Evolutionary conservation across 2,888 invertebrate species (phyloP), one percentile per base, ranked within the genome.

Genomic region (Drosophila nigritarsus): DNA sequence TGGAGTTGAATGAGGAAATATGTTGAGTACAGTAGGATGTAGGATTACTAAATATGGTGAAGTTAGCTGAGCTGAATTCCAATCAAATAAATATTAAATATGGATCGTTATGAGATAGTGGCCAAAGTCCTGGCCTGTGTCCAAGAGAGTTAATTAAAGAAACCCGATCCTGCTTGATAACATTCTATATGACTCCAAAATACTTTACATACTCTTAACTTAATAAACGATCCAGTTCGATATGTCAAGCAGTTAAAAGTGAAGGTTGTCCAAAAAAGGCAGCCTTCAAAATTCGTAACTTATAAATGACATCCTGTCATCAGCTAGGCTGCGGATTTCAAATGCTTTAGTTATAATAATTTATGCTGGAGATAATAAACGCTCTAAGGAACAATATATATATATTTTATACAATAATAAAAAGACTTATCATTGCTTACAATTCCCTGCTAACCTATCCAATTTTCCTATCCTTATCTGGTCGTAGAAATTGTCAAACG

Each of bases 401-500:
- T 30, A 30, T 30, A 9, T 9, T 30, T 30, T 0, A 30, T 8
- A 7, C 8, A 30, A 30, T 30, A 0, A 3, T 1, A n/a, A 40
- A 40, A 40, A 3, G 0, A n/a, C n/a, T n/a, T 40, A 1, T 13
- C 13, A 13, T 20, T 20, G 40, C 1, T 20, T 20, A 0, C 3
- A 20, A 6, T 45, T 45, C 20, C 1, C 7, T 45, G 1, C 7
- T 8, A 15, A 24, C 0, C 3, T 1, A 7, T 15, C 1, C 9
- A 9, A 9, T 40, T 7, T 45, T 7, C 0, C 8, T 30, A 9
- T 20, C 3, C 42, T 20, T 13, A 20, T 15, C 4, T 24, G 20
- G 0, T 15, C 0, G 24, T 24, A 2, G 20, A 45, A 24, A 45
- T 24, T 45, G 29, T 29, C 20, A 45, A 40, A 18, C 8, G 8